These are phyloP conservation scores for Macropus fuliginosus DNA, from an alignment of 2,797 vertebrate species.

Conservation along the genomic window DNA sequence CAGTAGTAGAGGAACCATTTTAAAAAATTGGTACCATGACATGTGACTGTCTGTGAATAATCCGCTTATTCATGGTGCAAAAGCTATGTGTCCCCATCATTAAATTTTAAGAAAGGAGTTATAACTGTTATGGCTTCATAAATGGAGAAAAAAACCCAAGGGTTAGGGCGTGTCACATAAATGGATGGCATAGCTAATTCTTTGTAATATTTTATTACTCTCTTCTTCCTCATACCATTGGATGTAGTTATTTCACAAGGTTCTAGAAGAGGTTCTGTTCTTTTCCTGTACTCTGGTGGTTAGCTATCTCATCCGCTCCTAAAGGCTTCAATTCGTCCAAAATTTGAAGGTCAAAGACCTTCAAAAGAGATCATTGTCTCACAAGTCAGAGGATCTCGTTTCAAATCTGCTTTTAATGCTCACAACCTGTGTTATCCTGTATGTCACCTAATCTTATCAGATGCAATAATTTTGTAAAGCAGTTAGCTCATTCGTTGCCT, in stretches of 20 bases:
- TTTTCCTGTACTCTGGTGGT: neutral
- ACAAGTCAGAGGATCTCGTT: neutral
- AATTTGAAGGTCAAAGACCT: neutral
- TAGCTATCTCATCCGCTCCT: neutral
- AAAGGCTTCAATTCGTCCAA: neutral
- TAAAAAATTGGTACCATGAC: conserved; percentile 44
- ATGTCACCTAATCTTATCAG: neutral
- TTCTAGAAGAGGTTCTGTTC: neutral
- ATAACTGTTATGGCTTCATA: neutral
- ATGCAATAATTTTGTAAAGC: neutral
- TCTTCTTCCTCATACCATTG: neutral
- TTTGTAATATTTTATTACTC: neutral
- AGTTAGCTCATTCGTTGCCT: neutral
- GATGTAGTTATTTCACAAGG: neutral
- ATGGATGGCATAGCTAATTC: neutral
- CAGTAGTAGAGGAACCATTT: neutral
- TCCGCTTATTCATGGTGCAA: neutral
- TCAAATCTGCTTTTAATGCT: neutral
- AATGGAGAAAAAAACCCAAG: neutral
- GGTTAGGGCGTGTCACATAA: neutral
- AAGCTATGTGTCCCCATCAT: conserved; percentile 21
- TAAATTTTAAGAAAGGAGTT: neutral
- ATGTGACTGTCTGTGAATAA: conserved; percentile 28
- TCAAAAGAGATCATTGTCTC: neutral
- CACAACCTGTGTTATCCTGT: neutral